A percentile compares a stretch with the other conserved stretches of the same genome.
Conservation (phyloP, 2,888 invertebrate genomes). For the Atherix ibis region DNA sequence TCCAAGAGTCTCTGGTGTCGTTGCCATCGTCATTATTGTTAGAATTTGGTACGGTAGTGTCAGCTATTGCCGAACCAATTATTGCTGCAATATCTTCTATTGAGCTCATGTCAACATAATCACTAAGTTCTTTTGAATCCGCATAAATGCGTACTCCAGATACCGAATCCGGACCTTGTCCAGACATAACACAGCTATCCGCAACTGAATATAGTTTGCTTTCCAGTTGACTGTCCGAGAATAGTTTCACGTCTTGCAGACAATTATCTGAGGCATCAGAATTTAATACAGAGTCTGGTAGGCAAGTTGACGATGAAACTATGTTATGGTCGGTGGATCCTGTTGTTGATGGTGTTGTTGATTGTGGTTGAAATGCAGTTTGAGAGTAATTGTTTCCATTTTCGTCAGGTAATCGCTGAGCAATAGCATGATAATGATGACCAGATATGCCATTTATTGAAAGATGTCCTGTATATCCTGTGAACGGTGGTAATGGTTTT, state of each 20-base stretch:
- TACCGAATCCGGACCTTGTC: slow-evolving; percentile 43
- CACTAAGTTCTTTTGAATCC: slow-evolving; percentile 29
- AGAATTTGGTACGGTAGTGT: slow-evolving; percentile 65
- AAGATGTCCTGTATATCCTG: slow-evolving; percentile 69
- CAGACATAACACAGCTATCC: slow-evolving; percentile 33
- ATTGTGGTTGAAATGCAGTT: slow-evolving; percentile 35
- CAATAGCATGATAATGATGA: slow-evolving; percentile 74
- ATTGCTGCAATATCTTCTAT: slow-evolving; percentile 75
- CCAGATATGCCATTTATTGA: slow-evolving; percentile 80
- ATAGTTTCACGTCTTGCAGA: slow-evolving; percentile 44
- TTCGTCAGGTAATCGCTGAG: slow-evolving; percentile 56
- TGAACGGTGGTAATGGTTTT: slow-evolving; percentile 74
- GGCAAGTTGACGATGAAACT: slow-evolving; percentile 57
- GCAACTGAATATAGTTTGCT: slow-evolving; percentile 37
- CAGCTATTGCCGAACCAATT: slow-evolving; percentile 77
- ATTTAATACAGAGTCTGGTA: slow-evolving; percentile 42
- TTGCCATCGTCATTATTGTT: slow-evolving; percentile 54
- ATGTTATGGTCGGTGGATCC: slow-evolving; percentile 48
- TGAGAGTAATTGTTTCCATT: slow-evolving; percentile 55
- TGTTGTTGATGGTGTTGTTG: slow-evolving; percentile 6
- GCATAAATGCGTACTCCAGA: slow-evolving; percentile 34
- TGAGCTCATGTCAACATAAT: slow-evolving; percentile 48
- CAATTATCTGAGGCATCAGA: slow-evolving; percentile 32
- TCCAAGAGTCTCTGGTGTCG: slow-evolving; percentile 70
- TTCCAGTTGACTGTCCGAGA: slow-evolving; percentile 38